phyloP scores from a whole-genome alignment of 1,140 invertebrate genomes.

The Eumaeus atala region DNA sequence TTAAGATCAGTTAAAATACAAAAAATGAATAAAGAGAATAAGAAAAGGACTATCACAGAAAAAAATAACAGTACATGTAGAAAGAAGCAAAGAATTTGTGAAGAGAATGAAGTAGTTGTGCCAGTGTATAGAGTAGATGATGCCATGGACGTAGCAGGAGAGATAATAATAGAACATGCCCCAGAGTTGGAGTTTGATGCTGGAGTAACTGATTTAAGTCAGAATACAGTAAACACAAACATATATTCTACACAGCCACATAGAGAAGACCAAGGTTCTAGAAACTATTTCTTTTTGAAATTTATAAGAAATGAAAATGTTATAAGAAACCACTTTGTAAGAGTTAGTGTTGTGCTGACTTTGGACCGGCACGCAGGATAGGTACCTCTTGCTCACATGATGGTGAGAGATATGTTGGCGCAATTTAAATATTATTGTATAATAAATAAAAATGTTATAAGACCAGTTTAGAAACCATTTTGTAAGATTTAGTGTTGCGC shows the following conservation, averaged over 20 bases:
- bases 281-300: too few relatives aligned
- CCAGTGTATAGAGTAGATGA: conserved; percentile 53
- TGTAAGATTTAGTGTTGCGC: too few relatives aligned
- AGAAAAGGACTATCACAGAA: neutral
- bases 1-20: conserved; percentile 26
- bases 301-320: conserved; percentile 13
- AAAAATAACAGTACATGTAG: neutral
- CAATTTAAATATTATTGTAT: conserved; percentile 8
- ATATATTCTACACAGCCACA: neutral
- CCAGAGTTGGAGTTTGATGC: neutral
- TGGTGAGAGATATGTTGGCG: too few relatives aligned
- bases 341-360: too few relatives aligned
- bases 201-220: neutral
- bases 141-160: conserved; percentile 29
- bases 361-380: too few relatives aligned
- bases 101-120: conserved; percentile 15
- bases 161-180: conserved; percentile 22
- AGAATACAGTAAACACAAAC: neutral
- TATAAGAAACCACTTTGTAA: conserved; percentile 9
- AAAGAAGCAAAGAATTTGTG: conserved; percentile 4
- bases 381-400: too few relatives aligned
- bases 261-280: neutral
- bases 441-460: too few relatives aligned
- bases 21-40: conserved; percentile 21
- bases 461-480: too few relatives aligned